These are phyloP conservation scores for Plotosus lineatus DNA, from an alignment of 2,113 vertebrate genomes.

Conservation along the genomic window DNA sequence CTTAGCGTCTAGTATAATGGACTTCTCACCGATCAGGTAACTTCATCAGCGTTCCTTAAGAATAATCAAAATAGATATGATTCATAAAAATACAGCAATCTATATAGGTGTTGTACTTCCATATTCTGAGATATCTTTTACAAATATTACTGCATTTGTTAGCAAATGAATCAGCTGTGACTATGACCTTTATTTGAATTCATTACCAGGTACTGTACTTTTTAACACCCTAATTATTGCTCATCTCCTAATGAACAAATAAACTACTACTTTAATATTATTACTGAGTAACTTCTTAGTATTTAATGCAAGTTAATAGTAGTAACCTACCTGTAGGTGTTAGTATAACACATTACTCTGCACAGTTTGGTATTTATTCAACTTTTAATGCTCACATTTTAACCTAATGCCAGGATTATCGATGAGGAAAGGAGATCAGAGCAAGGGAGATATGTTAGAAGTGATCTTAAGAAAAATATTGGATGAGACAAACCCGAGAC, in stretches of 20 bases:
- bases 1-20: background rate
- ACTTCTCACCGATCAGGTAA: background rate
- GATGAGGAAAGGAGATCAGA: background rate
- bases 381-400: background rate
- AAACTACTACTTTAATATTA: background rate
- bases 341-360: background rate
- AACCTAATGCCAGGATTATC: background rate
- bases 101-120: background rate
- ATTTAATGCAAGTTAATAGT: background rate
- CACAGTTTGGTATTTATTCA: background rate
- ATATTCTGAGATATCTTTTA: background rate
- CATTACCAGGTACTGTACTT: background rate
- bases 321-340: background rate
- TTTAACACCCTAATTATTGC: background rate
- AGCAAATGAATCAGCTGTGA: background rate
- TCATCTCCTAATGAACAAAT: background rate
- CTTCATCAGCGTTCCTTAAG: background rate
- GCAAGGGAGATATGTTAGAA: too few relatives aligned
- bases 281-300: background rate
- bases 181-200: background rate
- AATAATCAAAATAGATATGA: background rate
- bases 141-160: background rate
- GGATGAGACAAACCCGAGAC: background rate
- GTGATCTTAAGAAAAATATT: background rate
- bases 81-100: background rate